Conservation (phyloP, 2,113 vertebrate genomes). For the Montifringilla adamsi region DNA sequence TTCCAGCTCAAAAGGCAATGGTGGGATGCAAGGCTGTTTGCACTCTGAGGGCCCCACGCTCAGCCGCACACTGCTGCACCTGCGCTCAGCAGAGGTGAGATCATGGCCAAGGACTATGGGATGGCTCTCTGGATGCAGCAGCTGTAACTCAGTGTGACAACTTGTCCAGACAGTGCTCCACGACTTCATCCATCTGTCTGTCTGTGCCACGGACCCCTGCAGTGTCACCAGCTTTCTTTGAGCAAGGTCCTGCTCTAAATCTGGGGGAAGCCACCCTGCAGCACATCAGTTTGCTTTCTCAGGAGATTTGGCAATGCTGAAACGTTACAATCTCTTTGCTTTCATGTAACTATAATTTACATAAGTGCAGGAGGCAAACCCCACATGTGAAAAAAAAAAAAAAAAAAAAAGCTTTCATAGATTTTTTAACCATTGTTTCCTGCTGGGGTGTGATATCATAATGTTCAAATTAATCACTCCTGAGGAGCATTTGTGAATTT, state of each 20-base stretch:
- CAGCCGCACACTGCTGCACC: fast-evolving
- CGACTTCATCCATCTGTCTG: neutral
- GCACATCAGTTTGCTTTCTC: neutral
- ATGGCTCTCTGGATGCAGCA: neutral
- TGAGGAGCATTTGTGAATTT: slow-evolving; percentile 52
- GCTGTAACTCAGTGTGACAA: neutral
- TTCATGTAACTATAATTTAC: neutral
- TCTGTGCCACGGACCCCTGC: neutral
- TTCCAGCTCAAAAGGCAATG: neutral
- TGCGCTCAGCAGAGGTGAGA: neutral
- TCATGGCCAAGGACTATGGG: neutral
- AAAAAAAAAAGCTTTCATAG: neutral
- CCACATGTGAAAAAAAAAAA: slow-evolving; percentile 2
- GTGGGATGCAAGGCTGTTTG: neutral
- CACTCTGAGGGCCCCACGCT: neutral
- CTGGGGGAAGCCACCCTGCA: neutral
- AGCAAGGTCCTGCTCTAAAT: neutral
- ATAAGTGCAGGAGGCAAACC: slow-evolving; percentile 3
- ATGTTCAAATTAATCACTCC: slow-evolving; percentile 23
- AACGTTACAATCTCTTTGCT: neutral
- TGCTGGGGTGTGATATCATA: slow-evolving; percentile 4
- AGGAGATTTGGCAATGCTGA: neutral
- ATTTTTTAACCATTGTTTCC: slow-evolving; percentile 57
- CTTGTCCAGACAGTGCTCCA: neutral
- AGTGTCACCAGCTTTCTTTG: neutral